Conservation (phyloP, 2,888 invertebrate species). For the Catocala sponsa region DNA sequence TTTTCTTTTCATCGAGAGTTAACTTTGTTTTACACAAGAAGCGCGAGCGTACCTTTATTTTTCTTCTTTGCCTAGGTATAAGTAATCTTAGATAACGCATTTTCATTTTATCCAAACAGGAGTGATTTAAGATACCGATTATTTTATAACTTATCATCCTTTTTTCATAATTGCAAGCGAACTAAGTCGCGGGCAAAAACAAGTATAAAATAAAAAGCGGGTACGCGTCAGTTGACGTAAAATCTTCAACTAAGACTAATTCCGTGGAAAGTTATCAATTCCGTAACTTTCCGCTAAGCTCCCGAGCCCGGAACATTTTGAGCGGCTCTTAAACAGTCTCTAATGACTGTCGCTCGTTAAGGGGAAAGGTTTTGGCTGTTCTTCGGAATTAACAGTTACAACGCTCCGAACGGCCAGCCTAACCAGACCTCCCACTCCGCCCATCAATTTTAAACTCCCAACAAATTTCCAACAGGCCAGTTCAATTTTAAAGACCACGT, state of each 20-base stretch:
- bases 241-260: constrained; percentile 36
- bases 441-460: constrained; percentile 21
- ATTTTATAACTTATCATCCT: too few relatives aligned
- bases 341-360: constrained; percentile 80
- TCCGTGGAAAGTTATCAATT: constrained; percentile 58
- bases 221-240: constrained; percentile 11
- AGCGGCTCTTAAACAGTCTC: constrained; percentile 73
- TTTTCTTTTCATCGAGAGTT: too few relatives aligned
- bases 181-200: too few relatives aligned
- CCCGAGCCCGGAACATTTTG: constrained; percentile 57
- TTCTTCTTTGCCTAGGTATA: too few relatives aligned
- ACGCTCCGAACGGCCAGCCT: constrained; percentile 55
- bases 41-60: too few relatives aligned
- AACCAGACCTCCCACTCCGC: constrained; percentile 47
- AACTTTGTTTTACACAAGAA: too few relatives aligned
- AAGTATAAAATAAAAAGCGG: neutral
- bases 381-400: constrained; percentile 81
- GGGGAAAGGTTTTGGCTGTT: constrained; percentile 82
- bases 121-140: too few relatives aligned
- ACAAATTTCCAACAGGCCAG: constrained; percentile 13
- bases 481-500: constrained; percentile 47
- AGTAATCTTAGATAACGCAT: too few relatives aligned
- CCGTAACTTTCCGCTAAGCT: constrained; percentile 55
- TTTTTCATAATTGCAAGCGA: too few relatives aligned
- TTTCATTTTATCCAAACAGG: too few relatives aligned